Base-by-base conservation (phyloP, 2,888 invertebrate species). In the Barypeithes pellucidus region DNA sequence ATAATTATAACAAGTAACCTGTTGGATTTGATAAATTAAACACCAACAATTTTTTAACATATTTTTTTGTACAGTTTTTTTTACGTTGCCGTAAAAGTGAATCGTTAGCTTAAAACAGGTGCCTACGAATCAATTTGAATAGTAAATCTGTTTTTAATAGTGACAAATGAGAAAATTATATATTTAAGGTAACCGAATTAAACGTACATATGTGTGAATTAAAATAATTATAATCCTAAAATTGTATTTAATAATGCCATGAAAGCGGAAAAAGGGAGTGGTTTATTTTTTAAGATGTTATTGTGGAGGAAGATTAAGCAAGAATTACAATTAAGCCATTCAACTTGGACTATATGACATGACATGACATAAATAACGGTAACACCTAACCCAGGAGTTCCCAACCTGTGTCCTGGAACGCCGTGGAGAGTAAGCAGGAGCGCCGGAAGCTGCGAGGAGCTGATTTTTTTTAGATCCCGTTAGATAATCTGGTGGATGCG, bases 11-110 rank as follows among this genome's bases (percentile, higher is more conserved):
- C 16, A 47, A 16, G 20, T 16, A 47, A 47, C 47, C 18, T 47
- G 47, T 47, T 47, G 47, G 18, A 47, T 47, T 47, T 47, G 47
- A 47, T 47, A 47, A 47, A 47, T 47, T 47, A 47, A n/a, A 47
- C 47, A 47, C 47, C 16, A 47, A 43, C 20, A 39, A n/a, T 8
- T 39, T 39, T 39, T 4, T 39, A 12, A 39, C 12, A 9, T 9
- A 9, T 29, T 2, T 29, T 29, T 29, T 29, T 9, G 1, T 29
- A 29, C 29, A 29, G 29, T 7, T 39, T 39, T n/a, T n/a, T 39
- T 39, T 36, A 3, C 4, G n/a, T 3, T 4, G 39, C 7, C 39
- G 1, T n/a, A n/a, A 39, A 12, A 39, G n/a, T n/a, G n/a, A 39
- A 39, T n/a, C 39, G 7, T 39, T 11, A 12, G n/a, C 39, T 39